Conservation (phyloP, 1,140 invertebrate species). For the Diabrotica undecimpunctata region DNA sequence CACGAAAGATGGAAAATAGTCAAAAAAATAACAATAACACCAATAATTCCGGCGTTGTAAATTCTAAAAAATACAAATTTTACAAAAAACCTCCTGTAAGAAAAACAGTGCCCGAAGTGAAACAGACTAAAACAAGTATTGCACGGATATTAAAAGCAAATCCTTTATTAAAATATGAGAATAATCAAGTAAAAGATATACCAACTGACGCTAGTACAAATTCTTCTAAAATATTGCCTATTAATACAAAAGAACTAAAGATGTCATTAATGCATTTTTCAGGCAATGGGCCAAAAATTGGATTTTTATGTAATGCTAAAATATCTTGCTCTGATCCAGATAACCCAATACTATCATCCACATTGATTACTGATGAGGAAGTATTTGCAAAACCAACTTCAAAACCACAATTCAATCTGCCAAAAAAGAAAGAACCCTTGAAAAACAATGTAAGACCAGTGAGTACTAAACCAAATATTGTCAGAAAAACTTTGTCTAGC, state of each 20-base stretch:
- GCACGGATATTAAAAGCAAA: conserved; percentile 39
- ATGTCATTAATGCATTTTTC: background rate
- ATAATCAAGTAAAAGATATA: conserved; percentile 9
- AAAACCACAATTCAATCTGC: too few species aligned
- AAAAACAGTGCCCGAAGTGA: conserved; percentile 29
- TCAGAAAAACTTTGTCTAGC: background rate
- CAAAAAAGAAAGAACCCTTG: too few species aligned
- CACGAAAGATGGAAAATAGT: background rate
- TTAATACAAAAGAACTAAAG: background rate
- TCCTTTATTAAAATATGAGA: conserved; percentile 33
- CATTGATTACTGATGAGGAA: background rate
- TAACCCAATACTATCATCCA: conserved; percentile 4
- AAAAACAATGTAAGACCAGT: too few species aligned
- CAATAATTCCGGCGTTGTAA: background rate
- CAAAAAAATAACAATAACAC: background rate
- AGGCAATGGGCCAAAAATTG: conserved; percentile 14
- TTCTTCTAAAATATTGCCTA: background rate
- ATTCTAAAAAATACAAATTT: conserved; percentile 18
- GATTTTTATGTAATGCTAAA: background rate
- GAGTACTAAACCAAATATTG: background rate
- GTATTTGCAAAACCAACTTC: too few species aligned
- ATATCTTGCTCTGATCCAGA: background rate
- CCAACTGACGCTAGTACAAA: background rate
- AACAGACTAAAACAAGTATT: conserved; percentile 34
- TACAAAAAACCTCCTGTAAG: conserved; percentile 20